Conservation (phyloP, 2,888 invertebrate genomes). For the Melanostoma scalare region DNA sequence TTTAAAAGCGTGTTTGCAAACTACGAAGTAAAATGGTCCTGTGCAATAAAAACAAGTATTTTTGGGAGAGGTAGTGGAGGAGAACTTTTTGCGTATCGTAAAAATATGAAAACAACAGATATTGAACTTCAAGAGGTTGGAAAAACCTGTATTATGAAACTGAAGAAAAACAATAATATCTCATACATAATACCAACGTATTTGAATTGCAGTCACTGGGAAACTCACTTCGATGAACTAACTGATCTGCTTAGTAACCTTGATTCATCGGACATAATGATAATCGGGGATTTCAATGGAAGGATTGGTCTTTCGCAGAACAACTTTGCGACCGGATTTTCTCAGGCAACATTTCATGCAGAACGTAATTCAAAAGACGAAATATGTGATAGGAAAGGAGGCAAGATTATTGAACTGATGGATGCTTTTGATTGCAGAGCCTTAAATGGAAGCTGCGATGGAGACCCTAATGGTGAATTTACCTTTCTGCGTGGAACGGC, state of each 20-base stretch:
- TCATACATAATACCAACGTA: slow-evolving; percentile 13
- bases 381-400: background rate
- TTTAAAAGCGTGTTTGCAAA: background rate
- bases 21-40: background rate
- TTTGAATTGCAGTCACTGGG: slow-evolving; percentile 27
- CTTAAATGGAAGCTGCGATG: too few species aligned
- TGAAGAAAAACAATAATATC: background rate
- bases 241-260: slow-evolving; percentile 9
- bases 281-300: slow-evolving; percentile 14
- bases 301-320: slow-evolving; percentile 19
- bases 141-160: background rate
- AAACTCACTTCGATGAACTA: slow-evolving; percentile 3
- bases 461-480: too few species aligned
- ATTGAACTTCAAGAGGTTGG: background rate
- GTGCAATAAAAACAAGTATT: background rate
- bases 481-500: too few species aligned
- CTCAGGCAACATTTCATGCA: too few species aligned
- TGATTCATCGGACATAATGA: slow-evolving; percentile 1
- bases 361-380: background rate
- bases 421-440: background rate
- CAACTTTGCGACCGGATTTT: background rate
- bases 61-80: slow-evolving; percentile 12
- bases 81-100: slow-evolving; percentile 1
- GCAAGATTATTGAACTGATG: background rate
- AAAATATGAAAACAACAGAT: background rate